phyloP scores from a whole-genome alignment of 2,113 vertebrate species.

The Nibea albiflora region DNA sequence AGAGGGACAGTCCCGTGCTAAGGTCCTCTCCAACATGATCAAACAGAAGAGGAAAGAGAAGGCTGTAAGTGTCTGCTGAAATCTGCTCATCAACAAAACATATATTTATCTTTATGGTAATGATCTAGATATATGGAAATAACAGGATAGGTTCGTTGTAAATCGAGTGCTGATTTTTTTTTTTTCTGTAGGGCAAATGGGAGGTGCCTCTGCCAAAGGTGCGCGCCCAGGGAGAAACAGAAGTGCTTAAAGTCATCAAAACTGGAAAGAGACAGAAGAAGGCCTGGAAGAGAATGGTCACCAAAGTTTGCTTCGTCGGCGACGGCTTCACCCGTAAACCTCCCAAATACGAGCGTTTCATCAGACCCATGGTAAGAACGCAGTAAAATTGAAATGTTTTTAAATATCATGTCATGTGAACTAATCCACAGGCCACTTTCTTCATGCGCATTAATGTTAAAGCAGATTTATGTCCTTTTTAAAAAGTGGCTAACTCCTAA shows the following conservation, averaged over 20 bases:
- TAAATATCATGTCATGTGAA: too few relatives aligned
- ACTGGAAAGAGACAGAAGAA: constrained; percentile 99
- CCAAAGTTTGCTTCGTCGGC: constrained; percentile 98
- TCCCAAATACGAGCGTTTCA: constrained; percentile 98
- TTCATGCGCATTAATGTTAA: background rate
- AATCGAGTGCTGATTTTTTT: background rate
- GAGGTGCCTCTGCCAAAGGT: constrained; percentile 98
- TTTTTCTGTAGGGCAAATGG: constrained; percentile 91
- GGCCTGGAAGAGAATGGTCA: constrained; percentile 99
- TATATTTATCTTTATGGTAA: background rate
- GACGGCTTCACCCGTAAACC: constrained; percentile 98
- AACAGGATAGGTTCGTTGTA: background rate
- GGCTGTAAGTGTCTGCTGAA: constrained; percentile 87
- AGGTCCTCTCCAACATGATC: constrained; percentile 99
- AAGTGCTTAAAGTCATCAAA: constrained; percentile 95
- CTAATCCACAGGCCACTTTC: background rate
- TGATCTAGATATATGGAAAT: background rate
- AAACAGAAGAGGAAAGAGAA: constrained; percentile 99
- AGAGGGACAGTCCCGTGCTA: constrained; percentile 94
- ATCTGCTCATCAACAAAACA: background rate
- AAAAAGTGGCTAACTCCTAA: background rate
- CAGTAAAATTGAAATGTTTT: background rate
- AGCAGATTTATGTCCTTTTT: background rate
- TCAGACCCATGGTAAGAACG: constrained; percentile 93
- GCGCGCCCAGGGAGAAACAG: constrained; percentile 96